Conservation (phyloP, 2,113 vertebrate species). For the Micronycteris hirsuta region DNA sequence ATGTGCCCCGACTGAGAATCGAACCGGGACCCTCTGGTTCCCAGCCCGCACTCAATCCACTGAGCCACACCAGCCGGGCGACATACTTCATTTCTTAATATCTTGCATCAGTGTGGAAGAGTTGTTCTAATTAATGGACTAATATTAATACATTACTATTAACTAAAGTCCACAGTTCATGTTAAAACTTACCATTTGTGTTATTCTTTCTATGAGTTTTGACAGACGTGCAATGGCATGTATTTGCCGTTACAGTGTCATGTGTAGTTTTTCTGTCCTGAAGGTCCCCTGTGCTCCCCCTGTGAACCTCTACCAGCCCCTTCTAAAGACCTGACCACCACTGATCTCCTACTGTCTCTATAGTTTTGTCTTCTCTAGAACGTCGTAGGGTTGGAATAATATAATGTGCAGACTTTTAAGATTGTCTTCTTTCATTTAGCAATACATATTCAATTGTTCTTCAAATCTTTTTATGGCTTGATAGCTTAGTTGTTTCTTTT, state of each 20-base stretch:
- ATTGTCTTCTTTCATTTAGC: neutral
- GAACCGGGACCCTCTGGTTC: too few species aligned
- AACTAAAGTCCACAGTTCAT: neutral
- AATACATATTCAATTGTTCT: neutral
- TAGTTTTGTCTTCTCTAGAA: neutral
- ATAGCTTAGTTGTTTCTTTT: neutral
- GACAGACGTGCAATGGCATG: neutral
- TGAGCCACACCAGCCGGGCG: too few species aligned
- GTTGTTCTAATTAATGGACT: neutral
- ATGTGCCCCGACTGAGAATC: too few species aligned
- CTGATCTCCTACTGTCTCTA: neutral
- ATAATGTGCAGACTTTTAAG: neutral
- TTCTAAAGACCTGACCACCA: neutral
- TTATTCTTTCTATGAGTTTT: neutral
- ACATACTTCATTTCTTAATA: neutral
- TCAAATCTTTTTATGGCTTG: neutral
- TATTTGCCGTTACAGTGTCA: neutral
- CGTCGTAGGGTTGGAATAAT: neutral
- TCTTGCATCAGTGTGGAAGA: neutral
- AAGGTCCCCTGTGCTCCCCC: neutral
- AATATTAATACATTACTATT: neutral
- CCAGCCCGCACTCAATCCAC: too few species aligned
- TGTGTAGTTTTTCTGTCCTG: neutral
- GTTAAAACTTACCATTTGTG: neutral
- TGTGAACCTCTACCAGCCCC: neutral